Evolutionary conservation across 1,140 invertebrate genomes (phyloP).

Genomic region (Sesamia nonagrioides): DNA sequence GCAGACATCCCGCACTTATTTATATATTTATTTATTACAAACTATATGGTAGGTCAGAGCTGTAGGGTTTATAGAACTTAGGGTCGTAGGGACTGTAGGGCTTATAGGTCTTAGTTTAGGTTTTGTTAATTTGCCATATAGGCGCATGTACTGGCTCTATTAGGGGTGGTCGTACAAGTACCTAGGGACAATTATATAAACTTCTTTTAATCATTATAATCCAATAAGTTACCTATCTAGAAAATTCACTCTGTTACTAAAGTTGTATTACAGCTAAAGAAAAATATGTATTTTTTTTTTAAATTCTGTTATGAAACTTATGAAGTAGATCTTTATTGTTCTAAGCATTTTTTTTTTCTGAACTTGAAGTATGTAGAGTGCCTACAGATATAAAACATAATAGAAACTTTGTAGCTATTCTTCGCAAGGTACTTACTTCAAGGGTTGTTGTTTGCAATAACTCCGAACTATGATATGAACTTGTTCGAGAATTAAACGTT

Average conservation of each 20-base stretch:
- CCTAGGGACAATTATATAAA: neutral
- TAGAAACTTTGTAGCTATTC: conserved; percentile 13
- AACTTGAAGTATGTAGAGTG: neutral
- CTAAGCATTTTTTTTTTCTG: neutral
- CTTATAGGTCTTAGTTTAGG: too few relatives aligned
- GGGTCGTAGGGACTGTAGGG: too few relatives aligned
- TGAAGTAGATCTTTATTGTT: neutral
- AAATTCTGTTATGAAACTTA: conserved; percentile 18
- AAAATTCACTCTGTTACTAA: neutral
- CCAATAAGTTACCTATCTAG: neutral
- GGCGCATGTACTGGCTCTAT: too few relatives aligned
- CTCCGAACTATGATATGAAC: conserved; percentile 14
- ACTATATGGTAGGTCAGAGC: too few relatives aligned
- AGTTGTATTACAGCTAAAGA: neutral
- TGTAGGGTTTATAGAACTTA: too few relatives aligned
- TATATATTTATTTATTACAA: too few relatives aligned
- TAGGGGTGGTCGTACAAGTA: too few relatives aligned
- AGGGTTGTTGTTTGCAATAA: conserved; percentile 15
- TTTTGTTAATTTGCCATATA: too few relatives aligned
- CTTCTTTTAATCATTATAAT: neutral
- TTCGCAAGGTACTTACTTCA: neutral
- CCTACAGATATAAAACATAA: conserved; percentile 38
- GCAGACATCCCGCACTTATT: too few relatives aligned
- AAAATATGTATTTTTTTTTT: too few relatives aligned
- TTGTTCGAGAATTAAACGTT: conserved; percentile 15